Base-by-base conservation (phyloP, 2,797 vertebrate species). In the Cryptoprocta ferox region DNA sequence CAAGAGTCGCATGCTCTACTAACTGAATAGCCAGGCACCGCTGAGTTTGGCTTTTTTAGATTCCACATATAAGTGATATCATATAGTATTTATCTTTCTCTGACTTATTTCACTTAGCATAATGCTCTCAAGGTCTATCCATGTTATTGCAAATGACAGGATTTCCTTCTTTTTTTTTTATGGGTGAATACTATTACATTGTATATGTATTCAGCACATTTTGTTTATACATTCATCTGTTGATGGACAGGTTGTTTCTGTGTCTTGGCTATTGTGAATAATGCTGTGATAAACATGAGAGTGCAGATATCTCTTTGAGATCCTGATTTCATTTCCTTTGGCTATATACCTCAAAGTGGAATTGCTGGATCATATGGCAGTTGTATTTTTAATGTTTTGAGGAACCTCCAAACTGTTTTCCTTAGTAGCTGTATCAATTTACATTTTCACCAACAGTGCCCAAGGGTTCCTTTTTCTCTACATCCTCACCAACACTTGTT, bases 341-440 rank as follows among this genome's bases (percentile, higher is more conserved):
- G 48, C 19, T 61, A 35, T 12, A 61, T 78, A 45, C 48, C 15
- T 24, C 48, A 39, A 61, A 50, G 21, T 50, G 70, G 70, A 37
- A n/a, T 16, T 92, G 48, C 70, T 61, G 50, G 59, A 42, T 89
- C 78, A 76, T 48, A 76, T 35, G 18, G 11, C 65, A 83, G 35
- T 42, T 82, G 28, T 35, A 82, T 65, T 81, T 66, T 91, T 66
- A 48, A 48, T 68, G 59, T 95, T 92, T 88, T 88, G 66, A 80
- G 73, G 18, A 59, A 82, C 26, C 35, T 92, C 45, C 75, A 37
- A 45, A 66, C 32, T 68, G 15, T 68, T 92, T 92, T 83, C 26
- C 12, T 12, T 30, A 61, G 32, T 76, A 42, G 37, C 48, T 70
- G 13, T 1, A 66, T 35, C 37, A 92, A 35, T 37, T 76, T 82